Base-by-base conservation (phyloP, 2,888 invertebrate species). In the Ophion costatus region DNA sequence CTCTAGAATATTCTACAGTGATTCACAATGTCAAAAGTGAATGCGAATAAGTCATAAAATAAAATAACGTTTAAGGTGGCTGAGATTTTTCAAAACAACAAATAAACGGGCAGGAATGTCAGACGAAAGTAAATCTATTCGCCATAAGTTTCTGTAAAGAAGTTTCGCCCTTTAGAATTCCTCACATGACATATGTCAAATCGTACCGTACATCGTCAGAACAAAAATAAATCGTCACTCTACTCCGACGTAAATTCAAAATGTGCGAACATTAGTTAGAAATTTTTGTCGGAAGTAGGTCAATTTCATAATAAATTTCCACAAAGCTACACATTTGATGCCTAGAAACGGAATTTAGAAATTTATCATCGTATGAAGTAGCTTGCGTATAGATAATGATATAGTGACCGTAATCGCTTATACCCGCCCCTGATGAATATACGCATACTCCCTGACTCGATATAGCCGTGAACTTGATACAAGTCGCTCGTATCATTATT, bases 381-480 rank as follows among this genome's bases (percentile, higher is more conserved):
- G 17, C 24, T 63, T 24, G 17, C 11, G 22, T 24, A 33, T 22
- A 38, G 33, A 64, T 76, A 66, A 56, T 11, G 33, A 51, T 66
- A 57, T 33, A 76, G 22, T 56, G 64, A 79, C 64, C 70, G 63
- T 57, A 22, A 80, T 75, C 75, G 29, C 45, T 59, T 75, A 61
- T 61, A 29, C 29, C 74, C 42, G 45, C 29, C 38, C 20, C 38
- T 56, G 42, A 59, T 24, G 70, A 38, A 74, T 57, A 73, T 63
- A 78, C 61, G 56, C 9, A 17, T 14, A 38, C 17, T 61, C 14
- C n/a, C 42, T 74, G 22, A 76, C 75, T 83, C 57, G 61, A 22
- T 38, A 76, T 83, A 80, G 80, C 83, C 83, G 67, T 83, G 83
- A 83, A 83, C 83, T 83, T 83, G 80, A 71, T 76, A 66, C 80